Conservation (phyloP, 1,140 invertebrate genomes). For the Brachystomella parvula region DNA sequence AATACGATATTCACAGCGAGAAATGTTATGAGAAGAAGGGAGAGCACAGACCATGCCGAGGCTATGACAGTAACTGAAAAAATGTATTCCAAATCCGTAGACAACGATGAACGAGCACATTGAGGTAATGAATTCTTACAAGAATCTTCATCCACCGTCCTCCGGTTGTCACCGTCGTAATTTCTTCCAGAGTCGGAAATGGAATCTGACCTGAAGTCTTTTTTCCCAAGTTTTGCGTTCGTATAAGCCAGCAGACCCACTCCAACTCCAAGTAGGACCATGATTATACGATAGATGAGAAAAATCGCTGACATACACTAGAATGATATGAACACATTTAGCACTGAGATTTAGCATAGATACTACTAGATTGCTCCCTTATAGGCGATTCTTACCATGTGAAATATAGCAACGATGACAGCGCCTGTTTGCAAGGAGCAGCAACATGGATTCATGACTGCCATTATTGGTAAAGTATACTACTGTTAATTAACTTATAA, state of each 20-base stretch:
- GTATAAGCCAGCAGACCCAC: too few species aligned
- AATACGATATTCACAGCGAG: conserved; percentile 1
- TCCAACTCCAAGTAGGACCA: background rate
- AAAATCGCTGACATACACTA: background rate
- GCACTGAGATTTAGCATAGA: background rate
- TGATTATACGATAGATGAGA: background rate
- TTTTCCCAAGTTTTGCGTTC: too few species aligned
- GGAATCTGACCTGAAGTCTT: too few species aligned
- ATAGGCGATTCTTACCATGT: background rate
- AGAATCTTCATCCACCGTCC: background rate
- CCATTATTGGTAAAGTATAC: background rate
- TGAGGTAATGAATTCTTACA: too few species aligned
- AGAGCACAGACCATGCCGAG: background rate
- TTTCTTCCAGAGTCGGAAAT: background rate
- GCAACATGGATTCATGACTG: background rate
- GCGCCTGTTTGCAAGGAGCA: background rate
- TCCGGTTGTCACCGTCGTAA: background rate
- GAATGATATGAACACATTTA: background rate
- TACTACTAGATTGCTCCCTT: background rate
- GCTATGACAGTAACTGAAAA: background rate
- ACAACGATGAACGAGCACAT: too few species aligned
- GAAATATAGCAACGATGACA: background rate
- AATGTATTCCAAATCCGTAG: background rate
- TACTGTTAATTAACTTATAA: too few species aligned
- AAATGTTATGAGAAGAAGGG: background rate